A percentile compares a stretch with the other conserved stretches of the same genome.
phyloP scores from a whole-genome alignment of 2,888 invertebrate genomes.

The Parnassius mnemosyne region DNA sequence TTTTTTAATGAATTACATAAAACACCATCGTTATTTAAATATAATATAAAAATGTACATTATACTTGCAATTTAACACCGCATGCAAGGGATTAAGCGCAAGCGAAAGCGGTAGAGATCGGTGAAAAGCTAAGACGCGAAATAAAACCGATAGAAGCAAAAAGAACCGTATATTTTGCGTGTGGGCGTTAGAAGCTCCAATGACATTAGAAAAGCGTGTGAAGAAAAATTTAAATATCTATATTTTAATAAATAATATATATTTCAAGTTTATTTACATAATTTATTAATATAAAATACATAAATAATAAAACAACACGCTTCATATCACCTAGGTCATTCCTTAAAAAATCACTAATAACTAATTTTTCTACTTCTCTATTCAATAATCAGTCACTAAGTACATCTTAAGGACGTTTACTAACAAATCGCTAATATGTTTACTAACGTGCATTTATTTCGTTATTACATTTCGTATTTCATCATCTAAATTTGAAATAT shows the following conservation, averaged over 20 bases:
- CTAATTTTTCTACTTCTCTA: conserved; percentile 46
- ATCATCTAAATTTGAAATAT: conserved; percentile 60
- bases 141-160: conserved; percentile 28
- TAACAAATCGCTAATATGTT: conserved; percentile 53
- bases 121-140: conserved; percentile 29
- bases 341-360: conserved; percentile 51
- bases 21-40: conserved; percentile 11
- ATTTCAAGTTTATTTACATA: conserved; percentile 31
- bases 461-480: conserved; percentile 49
- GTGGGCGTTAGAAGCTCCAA: conserved; percentile 41
- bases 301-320: conserved; percentile 51
- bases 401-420: conserved; percentile 57
- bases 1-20: neutral
- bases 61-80: conserved; percentile 32
- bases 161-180: conserved; percentile 28
- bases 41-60: conserved; percentile 5
- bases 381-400: conserved; percentile 60
- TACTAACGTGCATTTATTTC: conserved; percentile 65
- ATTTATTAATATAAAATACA: conserved; percentile 37
- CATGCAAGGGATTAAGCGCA: conserved; percentile 35
- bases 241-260: conserved; percentile 34
- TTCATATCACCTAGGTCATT: conserved; percentile 70
- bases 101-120: conserved; percentile 44
- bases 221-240: conserved; percentile 24
- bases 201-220: conserved; percentile 44